Conservation (phyloP, 2,113 vertebrate species). For the Xenus cinereus region DNA sequence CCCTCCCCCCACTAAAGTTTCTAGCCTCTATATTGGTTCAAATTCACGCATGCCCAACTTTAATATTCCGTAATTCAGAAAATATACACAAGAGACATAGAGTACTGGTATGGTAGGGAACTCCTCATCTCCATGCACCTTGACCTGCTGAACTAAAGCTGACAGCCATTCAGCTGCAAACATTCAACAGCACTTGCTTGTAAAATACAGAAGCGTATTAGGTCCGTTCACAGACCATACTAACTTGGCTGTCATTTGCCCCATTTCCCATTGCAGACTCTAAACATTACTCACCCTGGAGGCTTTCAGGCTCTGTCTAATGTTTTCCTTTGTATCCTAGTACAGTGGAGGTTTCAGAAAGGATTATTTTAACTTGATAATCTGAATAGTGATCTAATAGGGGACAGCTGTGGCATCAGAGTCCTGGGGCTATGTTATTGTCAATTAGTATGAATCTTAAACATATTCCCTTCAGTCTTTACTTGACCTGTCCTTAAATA, state of each 20-base stretch:
- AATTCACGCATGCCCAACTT: not conserved
- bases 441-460: slow-evolving; percentile 78
- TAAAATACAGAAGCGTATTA: slow-evolving; percentile 48
- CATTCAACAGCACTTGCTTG: slow-evolving; percentile 5
- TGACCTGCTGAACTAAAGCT: slow-evolving; percentile 80
- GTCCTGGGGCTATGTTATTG: slow-evolving; percentile 74
- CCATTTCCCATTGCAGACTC: slow-evolving; percentile 64
- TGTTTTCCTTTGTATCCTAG: slow-evolving; percentile 51
- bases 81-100: not conserved
- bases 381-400: slow-evolving; percentile 77
- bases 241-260: slow-evolving; percentile 58
- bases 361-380: slow-evolving; percentile 81
- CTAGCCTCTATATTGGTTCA: not conserved
- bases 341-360: slow-evolving; percentile 76
- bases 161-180: slow-evolving; percentile 66
- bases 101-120: not conserved
- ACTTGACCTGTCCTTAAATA: slow-evolving; percentile 66
- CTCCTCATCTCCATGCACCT: slow-evolving; percentile 26
- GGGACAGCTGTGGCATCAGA: slow-evolving; percentile 70
- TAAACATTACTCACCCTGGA: slow-evolving; percentile 73
- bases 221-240: slow-evolving; percentile 52
- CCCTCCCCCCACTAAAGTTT: not conserved
- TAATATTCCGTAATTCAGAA: not conserved
- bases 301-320: slow-evolving; percentile 65
- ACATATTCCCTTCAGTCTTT: slow-evolving; percentile 70